Percentiles rank a stretch among this genome's conserved stretches.
phyloP scores from a whole-genome alignment of 2,888 invertebrate genomes.

The Caradrina kadenii region DNA sequence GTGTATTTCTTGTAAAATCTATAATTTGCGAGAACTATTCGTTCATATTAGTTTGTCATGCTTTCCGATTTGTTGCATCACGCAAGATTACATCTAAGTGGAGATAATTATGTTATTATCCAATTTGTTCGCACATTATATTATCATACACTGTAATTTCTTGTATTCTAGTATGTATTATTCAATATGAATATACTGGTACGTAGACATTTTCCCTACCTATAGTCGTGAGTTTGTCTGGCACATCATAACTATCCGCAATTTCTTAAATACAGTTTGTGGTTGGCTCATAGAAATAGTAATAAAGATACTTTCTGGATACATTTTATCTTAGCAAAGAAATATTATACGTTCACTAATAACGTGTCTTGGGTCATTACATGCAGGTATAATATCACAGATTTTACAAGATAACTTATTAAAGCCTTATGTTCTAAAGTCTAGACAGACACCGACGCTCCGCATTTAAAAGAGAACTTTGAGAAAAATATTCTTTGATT shows the following conservation, averaged over 20 bases:
- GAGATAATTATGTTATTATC: slow-evolving; percentile 4
- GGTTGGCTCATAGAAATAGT: too few species aligned
- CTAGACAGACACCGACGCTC: background rate
- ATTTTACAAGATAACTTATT: background rate
- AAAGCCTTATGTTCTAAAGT: background rate
- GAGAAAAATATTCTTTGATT: background rate
- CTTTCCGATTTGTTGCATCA: slow-evolving; percentile 63
- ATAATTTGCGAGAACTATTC: slow-evolving; percentile 35
- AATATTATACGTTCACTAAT: too few species aligned
- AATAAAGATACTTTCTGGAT: too few species aligned
- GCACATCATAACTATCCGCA: too few species aligned
- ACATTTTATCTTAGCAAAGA: too few species aligned
- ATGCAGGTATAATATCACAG: too few species aligned
- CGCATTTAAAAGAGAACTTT: background rate
- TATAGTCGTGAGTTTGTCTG: too few species aligned
- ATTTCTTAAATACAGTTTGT: too few species aligned
- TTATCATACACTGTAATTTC: slow-evolving; percentile 2
- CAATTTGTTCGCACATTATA: slow-evolving; percentile 3
- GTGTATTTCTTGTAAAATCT: slow-evolving; percentile 37
- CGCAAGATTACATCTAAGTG: slow-evolving; percentile 38
- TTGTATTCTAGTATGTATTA: slow-evolving; percentile 2
- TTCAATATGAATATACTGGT: background rate
- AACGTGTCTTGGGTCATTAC: too few species aligned
- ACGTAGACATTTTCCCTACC: too few species aligned
- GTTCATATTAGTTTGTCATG: slow-evolving; percentile 44